phyloP scores from a whole-genome alignment of 1,140 invertebrate species.

The Cotesia vestalis region DNA sequence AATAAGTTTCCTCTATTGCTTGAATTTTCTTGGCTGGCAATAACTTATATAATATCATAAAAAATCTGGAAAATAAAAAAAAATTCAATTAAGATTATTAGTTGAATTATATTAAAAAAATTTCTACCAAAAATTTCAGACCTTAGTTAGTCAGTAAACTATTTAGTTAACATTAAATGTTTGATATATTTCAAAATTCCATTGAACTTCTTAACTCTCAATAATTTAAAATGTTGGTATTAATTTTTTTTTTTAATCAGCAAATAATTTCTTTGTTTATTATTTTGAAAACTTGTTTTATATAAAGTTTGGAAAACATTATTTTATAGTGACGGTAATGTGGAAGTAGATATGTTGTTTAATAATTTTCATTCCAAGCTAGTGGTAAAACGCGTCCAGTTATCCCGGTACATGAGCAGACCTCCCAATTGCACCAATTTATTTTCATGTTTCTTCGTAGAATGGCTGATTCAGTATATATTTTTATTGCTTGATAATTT shows the following conservation, averaged over 20 bases:
- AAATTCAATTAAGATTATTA: no score
- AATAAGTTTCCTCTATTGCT: no score
- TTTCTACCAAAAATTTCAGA: no score
- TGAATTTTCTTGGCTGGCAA: no score
- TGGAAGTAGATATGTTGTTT: slow-evolving; percentile 7
- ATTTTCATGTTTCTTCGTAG: slow-evolving; percentile 27
- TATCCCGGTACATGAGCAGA: slow-evolving; percentile 16
- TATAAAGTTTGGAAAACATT: slow-evolving; percentile 27
- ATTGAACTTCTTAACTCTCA: no score
- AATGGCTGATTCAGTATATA: slow-evolving; percentile 24
- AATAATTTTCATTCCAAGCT: slow-evolving; percentile 28
- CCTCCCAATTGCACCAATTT: slow-evolving; percentile 33
- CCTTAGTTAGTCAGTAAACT: no score
- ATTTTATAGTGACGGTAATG: slow-evolving; percentile 7
- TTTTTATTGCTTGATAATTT: slow-evolving; percentile 35
- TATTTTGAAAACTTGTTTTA: slow-evolving; percentile 7
- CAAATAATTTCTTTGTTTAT: background rate
- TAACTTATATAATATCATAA: no score
- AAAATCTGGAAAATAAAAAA: no score
- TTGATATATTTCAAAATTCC: no score
- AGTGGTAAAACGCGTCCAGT: slow-evolving; percentile 6
- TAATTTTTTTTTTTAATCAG: background rate
- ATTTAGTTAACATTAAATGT: no score
- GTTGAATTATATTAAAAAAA: no score
- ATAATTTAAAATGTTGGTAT: no score